phyloP scores from a whole-genome alignment of 2,797 vertebrate species.

The Neoniphon sammara region DNA sequence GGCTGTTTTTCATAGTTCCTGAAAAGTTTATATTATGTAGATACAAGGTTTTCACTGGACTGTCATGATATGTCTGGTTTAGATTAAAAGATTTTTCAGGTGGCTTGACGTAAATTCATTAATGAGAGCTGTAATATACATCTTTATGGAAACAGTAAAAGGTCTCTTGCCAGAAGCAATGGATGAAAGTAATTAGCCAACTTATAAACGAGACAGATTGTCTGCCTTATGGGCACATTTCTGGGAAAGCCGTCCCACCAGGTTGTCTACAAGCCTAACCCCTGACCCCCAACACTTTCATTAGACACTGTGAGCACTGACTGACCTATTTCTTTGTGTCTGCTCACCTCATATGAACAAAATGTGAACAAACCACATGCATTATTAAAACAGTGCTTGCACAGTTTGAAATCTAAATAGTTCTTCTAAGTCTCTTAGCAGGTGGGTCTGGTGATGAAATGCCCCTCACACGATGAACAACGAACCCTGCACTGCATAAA shows the following conservation, averaged over 20 bases:
- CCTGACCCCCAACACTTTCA: slow-evolving; percentile 39
- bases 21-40: too few species aligned
- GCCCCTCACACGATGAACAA: too few species aligned
- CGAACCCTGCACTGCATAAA: background rate
- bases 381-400: slow-evolving; percentile 33
- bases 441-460: slow-evolving; percentile 1
- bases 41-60: background rate
- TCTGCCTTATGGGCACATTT: slow-evolving; percentile 35
- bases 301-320: slow-evolving; percentile 39
- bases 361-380: slow-evolving; percentile 33
- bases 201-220: slow-evolving; percentile 2
- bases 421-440: slow-evolving; percentile 17
- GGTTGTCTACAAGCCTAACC: slow-evolving; percentile 43
- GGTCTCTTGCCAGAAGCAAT: background rate
- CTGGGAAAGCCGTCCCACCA: slow-evolving; percentile 41
- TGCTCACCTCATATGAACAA: slow-evolving; percentile 49
- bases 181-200: slow-evolving; percentile 27
- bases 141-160: slow-evolving; percentile 20
- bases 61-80: slow-evolving; percentile 11
- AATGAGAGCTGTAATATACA: slow-evolving; percentile 3
- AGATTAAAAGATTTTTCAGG: slow-evolving; percentile 14
- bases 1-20: too few species aligned
- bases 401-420: slow-evolving; percentile 18
- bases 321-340: slow-evolving; percentile 29
- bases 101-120: slow-evolving; percentile 14